Base-by-base conservation (phyloP, 2,113 vertebrate genomes). In the Pseudopipra pipra region DNA sequence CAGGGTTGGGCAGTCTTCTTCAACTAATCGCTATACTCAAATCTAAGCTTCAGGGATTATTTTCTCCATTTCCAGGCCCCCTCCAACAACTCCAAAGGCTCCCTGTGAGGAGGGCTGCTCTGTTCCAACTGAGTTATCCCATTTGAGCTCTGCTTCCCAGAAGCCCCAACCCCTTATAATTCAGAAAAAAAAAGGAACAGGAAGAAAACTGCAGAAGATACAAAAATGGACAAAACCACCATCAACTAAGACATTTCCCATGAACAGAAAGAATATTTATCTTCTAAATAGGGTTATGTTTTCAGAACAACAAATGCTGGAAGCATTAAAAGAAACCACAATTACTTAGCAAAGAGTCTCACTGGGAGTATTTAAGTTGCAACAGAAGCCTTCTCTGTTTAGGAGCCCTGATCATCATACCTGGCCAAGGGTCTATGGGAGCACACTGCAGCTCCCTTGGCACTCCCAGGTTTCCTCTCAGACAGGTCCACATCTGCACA, bases 401-500 rank as follows among this genome's bases (percentile, higher is more conserved):
- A 20, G 11, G 11, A 24, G 11, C n/a, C n/a, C 56, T 54, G 66
- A 28, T 23, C 51, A 43, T 47, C 2, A 1, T 52, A 86, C 19
- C 22, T 22, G 22, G 28, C 54, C 39, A 41, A 14, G 35, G 39
- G 22, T 33, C 41, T 43, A 0, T 5, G 2, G 1, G 33, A 87
- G 44, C 54, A 80, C 31, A 24, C 1, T 0, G 3, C 0, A 0
- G 30, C 41, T 91, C 76, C 47, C 39, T 11, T 2, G 0, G 51
- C 10, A 18, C 28, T 47, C 9, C 61, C 79, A 37, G 12, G 7
- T 21, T 62, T 54, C 61, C 43, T 49, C 22, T 58, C 70, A 71
- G 35, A 47, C 2, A 1, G 11, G 30, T 33, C 27, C 25, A 23
- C 37, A 41, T 49, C n/a, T 61, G 59, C 37, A 74, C 49, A n/a